Base-by-base conservation (phyloP, 37 sponge, comb jelly and placozoan genomes). In the Agelas oroides region DNA sequence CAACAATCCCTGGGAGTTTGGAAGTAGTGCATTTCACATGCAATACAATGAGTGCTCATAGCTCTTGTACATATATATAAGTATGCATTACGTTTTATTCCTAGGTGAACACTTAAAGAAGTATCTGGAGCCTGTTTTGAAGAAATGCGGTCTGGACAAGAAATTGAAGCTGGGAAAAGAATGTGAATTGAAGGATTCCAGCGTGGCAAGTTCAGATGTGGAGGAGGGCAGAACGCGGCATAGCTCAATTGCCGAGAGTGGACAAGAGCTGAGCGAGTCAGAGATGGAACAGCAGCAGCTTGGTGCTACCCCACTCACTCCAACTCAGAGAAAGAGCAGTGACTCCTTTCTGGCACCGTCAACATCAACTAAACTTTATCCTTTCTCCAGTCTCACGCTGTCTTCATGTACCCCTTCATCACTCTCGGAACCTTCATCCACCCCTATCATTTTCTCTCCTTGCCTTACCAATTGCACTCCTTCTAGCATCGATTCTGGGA, bases 401-500 rank as follows among this genome's bases (percentile, higher is more conserved):
- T 12, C 1, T 12, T 41, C 24, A 17, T 27, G 25, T 35, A 62
- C 79, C 65, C 79, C 65, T 36, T 64, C 79, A 2, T 2, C 46
- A 1, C 14, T 57, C 2, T 67, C 68, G 1, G 33, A 30, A 5
- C 8, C 46, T 8, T 46, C 46, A 46, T 8, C 46, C 6, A 46
- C 46, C 3, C 46, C 46, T 8, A 46, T 8, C 41, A 21, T 40
- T 34, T 20, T 72, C 16, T 75, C 76, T 12, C 69, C 82, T 27
- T 18, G 53, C 53, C 62, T 61, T 5, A 32, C 71, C 14, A 58
- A 63, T 11, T 58, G 41, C 32, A 90, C 90, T 15, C 87, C 87
- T 1, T 70, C 67, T 27, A 91, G 87, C 40, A 46, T 86, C 2
- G 88, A 92, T 32, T 92, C 92, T 1, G 92, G 92, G 0, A 78